phyloP scores from a whole-genome alignment of 2,113 vertebrate genomes.

The Pholis gunnellus region DNA sequence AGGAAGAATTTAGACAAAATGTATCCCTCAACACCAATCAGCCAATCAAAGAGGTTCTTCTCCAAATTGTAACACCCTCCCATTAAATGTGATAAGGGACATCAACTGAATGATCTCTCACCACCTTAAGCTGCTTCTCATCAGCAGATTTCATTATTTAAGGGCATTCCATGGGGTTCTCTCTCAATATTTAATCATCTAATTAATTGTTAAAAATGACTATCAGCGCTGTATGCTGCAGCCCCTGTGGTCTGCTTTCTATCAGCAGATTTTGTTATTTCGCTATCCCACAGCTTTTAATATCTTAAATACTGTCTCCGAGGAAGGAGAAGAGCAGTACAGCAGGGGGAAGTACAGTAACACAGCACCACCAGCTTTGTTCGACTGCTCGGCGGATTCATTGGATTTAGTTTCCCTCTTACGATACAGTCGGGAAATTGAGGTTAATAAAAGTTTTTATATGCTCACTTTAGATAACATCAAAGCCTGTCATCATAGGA shows the following conservation, averaged over 20 bases:
- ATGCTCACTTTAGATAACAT: constrained; percentile 1
- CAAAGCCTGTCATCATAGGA: background rate
- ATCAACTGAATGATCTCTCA: constrained; percentile 30
- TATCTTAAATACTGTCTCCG: constrained; percentile 31
- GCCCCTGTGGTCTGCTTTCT: constrained; percentile 35
- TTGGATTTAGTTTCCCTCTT: background rate
- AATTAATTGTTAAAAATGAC: constrained; percentile 69
- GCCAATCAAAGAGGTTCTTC: constrained; percentile 36
- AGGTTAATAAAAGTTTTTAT: background rate
- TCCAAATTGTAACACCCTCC: constrained; percentile 11
- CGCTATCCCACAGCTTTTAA: constrained; percentile 37
- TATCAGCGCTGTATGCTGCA: constrained; percentile 46
- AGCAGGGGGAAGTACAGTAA: constrained; percentile 14
- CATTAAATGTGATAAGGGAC: constrained; percentile 26
- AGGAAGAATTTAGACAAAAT: constrained; percentile 22
- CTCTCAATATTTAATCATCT: constrained; percentile 61
- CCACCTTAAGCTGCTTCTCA: constrained; percentile 32
- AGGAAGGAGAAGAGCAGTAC: constrained; percentile 16
- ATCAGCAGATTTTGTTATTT: constrained; percentile 60
- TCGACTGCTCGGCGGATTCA: constrained; percentile 8
- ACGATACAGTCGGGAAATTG: background rate
- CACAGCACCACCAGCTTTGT: background rate
- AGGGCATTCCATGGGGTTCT: constrained; percentile 47
- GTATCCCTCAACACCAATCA: constrained; percentile 11
- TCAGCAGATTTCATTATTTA: constrained; percentile 64